These are phyloP conservation scores for Ctenochaetus hawaiiensis DNA, from an alignment of 2,797 vertebrate species.

Conservation along the genomic window DNA sequence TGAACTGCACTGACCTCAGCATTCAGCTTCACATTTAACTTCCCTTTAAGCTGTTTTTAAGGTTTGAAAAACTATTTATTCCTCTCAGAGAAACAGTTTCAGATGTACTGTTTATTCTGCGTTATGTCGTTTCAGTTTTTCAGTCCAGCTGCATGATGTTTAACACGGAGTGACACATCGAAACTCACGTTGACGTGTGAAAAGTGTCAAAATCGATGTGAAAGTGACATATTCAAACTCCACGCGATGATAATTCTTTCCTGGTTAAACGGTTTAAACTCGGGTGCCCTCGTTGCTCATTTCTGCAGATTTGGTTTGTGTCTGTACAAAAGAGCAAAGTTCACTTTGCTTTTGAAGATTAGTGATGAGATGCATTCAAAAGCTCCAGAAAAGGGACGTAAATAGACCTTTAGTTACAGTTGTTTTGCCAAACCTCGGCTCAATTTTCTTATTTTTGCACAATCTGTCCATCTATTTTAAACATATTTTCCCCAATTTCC, in stretches of 20 bases:
- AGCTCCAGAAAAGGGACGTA: neutral
- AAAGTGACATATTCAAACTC: neutral
- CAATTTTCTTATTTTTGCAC: neutral
- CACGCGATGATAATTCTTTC: neutral
- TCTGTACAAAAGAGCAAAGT: neutral
- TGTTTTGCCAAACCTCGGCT: no score
- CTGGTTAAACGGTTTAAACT: no score
- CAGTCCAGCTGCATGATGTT: neutral
- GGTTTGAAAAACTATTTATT: neutral
- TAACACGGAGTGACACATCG: no score
- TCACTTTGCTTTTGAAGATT: neutral
- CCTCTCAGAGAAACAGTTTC: no score
- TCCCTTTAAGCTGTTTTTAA: neutral
- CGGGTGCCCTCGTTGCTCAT: neutral
- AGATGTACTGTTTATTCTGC: neutral
- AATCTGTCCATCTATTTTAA: neutral
- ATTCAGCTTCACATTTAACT: no score
- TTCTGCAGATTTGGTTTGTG: neutral
- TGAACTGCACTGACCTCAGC: neutral
- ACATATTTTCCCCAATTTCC: neutral
- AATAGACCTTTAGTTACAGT: neutral
- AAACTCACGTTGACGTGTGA: no score
- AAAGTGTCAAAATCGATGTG: no score
- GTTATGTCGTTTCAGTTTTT: neutral
- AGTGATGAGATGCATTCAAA: neutral